Conservation (phyloP, 2,888 invertebrate genomes). For the Rhingia rostrata region DNA sequence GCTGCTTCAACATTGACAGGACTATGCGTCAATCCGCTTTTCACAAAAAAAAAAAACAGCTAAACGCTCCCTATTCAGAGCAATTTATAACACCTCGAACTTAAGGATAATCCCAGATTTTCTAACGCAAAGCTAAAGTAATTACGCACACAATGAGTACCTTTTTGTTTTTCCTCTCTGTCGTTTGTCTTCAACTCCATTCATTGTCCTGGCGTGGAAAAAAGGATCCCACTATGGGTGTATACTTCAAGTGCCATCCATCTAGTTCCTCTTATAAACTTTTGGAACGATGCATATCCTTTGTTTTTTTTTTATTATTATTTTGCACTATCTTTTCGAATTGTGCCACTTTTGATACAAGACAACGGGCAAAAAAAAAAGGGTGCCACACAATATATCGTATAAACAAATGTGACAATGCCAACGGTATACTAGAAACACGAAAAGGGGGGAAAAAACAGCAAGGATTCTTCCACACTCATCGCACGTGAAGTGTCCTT, state of each 20-base stretch:
- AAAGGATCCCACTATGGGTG: constrained; percentile 32
- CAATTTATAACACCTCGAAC: constrained; percentile 61
- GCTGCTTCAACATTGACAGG: constrained; percentile 25
- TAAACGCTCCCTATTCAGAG: constrained; percentile 56
- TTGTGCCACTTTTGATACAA: constrained; percentile 53
- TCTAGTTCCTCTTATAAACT: constrained; percentile 50
- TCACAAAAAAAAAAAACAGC: constrained; percentile 12
- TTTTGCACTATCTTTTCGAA: constrained; percentile 35
- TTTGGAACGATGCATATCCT: constrained; percentile 38
- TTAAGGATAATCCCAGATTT: constrained; percentile 64
- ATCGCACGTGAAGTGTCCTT: constrained; percentile 62
- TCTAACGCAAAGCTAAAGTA: constrained; percentile 60
- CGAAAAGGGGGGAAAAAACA: constrained; percentile 5
- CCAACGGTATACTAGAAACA: constrained; percentile 10
- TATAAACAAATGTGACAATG: constrained; percentile 54
- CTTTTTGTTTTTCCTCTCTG: constrained; percentile 6
- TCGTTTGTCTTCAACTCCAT: constrained; percentile 1
- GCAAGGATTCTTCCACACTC: constrained; percentile 54
- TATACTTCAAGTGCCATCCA: constrained; percentile 56
- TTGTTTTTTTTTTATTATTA: neutral
- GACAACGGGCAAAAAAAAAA: constrained; percentile 32
- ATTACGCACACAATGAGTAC: constrained; percentile 59
- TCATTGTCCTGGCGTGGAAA: neutral
- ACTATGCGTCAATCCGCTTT: constrained; percentile 37
- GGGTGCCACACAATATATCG: constrained; percentile 55